These are phyloP conservation scores for Drosophila tripunctata DNA, from an alignment of 2,888 invertebrate genomes.

Conservation along the genomic window DNA sequence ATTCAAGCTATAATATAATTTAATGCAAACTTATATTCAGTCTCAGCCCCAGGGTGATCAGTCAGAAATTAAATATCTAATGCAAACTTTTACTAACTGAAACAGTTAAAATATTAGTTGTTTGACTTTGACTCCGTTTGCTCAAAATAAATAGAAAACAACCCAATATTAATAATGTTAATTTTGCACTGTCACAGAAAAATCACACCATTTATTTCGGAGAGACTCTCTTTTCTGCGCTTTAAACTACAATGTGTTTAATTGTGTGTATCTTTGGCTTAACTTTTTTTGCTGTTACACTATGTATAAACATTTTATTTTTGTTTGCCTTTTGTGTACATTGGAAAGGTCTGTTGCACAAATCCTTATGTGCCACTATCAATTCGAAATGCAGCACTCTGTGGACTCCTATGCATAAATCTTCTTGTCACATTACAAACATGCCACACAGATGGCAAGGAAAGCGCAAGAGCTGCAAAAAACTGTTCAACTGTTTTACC, in stretches of 20 bases:
- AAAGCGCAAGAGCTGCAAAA: neutral
- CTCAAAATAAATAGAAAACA: too few relatives aligned
- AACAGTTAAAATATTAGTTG: too few relatives aligned
- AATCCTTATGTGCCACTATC: constrained; percentile 67
- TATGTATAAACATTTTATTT: neutral
- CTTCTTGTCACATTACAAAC: constrained; percentile 60
- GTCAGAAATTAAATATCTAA: too few relatives aligned
- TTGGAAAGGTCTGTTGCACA: constrained; percentile 33
- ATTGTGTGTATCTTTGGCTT: neutral
- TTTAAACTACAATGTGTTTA: neutral
- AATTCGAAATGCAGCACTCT: constrained; percentile 63
- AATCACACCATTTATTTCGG: too few relatives aligned
- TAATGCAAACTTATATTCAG: too few relatives aligned
- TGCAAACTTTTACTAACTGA: too few relatives aligned
- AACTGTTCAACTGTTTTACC: constrained; percentile 7
- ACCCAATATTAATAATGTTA: too few relatives aligned
- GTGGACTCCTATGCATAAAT: constrained; percentile 63
- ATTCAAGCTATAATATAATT: too few relatives aligned
- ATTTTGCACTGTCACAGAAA: too few relatives aligned
- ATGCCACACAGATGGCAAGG: constrained; percentile 40
- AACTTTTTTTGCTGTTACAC: neutral
- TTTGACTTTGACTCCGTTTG: too few relatives aligned
- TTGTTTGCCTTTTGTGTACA: neutral
- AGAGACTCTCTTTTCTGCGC: too few relatives aligned
- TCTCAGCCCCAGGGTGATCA: too few relatives aligned